Evolutionary conservation across 1,140 invertebrate species (phyloP), one percentile per base, ranked within the genome.

Genomic region (Eriosoma lanigerum): DNA sequence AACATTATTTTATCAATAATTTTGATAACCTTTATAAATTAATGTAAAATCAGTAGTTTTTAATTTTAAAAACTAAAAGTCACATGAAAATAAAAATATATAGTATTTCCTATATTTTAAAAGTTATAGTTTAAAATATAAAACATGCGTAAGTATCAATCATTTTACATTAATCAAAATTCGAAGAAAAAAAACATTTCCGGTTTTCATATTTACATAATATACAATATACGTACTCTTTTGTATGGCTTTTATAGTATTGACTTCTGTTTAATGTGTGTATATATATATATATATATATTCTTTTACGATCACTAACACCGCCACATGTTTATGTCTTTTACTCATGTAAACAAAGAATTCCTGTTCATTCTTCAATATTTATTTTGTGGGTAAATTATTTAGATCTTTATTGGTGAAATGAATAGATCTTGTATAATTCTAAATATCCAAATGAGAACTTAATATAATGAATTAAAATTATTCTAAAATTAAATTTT

Each of bases 211-310:
- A 72, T 72, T 72, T 72, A 70, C 15, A 29, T 38, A n/a, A n/a
- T n/a, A 76, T 58, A 76, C 12, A 17, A n/a, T 8, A 8, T 38
- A 76, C 54, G 56, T 13, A 44, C 13, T 19, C 58, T 58, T 76
- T 58, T 76, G 38, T 73, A 76, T 76, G 72, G 54, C n/a, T 44
- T 58, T 54, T 58, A 58, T 58, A 76, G 21, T 76, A 58, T 76
- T 58, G 72, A 76, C 72, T 76, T 76, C 72, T 76, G 72, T 56
- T 76, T 76, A 76, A 76, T 76, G 50, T 76, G 52, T 76, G 15
- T 58, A 38, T 38, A 4, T 38, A 38, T 38, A 38, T 38, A 38
- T 8, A 38, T 38, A 38, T 38, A 76, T 48, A 76, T 76, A 52
- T 72, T 72, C 72, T 76, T 75, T 76, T 76, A 76, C 72, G 72